phyloP scores from a whole-genome alignment of 2,797 vertebrate species.

The Pipistrellus kuhlii region DNA sequence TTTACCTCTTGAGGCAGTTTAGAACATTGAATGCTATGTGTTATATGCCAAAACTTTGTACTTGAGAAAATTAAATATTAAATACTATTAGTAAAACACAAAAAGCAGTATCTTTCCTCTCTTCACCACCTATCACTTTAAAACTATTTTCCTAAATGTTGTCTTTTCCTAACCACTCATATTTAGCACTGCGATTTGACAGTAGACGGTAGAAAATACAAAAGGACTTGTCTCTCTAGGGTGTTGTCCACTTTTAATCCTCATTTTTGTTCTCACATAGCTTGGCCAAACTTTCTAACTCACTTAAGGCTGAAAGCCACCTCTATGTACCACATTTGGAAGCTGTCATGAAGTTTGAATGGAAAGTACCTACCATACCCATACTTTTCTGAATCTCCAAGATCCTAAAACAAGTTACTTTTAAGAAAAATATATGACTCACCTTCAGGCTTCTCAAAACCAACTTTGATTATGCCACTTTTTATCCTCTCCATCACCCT shows the following conservation, averaged over 20 bases:
- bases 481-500: neutral
- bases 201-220: neutral
- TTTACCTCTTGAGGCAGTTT: neutral
- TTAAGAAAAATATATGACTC: neutral
- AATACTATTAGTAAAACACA: neutral
- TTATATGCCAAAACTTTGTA: neutral
- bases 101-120: neutral
- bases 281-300: neutral
- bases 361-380: neutral
- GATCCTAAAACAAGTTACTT: neutral
- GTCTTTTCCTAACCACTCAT: neutral
- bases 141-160: slow-evolving; percentile 10
- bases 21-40: neutral
- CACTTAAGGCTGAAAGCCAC: neutral
- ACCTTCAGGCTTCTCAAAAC: neutral
- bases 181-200: neutral
- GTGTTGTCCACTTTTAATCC: neutral
- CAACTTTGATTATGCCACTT: neutral
- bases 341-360: neutral
- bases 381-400: neutral
- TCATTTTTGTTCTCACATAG: neutral
- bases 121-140: neutral
- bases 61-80: neutral
- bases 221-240: neutral
- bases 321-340: neutral